phyloP scores from a whole-genome alignment of 2,888 invertebrate genomes.

The Drymonia ruficornis region DNA sequence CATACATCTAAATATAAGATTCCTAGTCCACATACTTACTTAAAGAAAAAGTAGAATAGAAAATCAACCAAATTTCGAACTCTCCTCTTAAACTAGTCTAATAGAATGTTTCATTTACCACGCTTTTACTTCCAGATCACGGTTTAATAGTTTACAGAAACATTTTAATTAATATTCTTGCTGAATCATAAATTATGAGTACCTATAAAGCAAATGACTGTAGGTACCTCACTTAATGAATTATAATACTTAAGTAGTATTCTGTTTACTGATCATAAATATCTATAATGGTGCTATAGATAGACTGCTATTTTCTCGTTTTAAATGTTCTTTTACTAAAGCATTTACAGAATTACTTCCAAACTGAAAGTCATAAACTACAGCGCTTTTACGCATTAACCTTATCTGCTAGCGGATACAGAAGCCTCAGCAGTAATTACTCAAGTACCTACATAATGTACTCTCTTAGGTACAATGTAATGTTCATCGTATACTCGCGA shows the following conservation, averaged over 20 bases:
- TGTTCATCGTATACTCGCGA: not conserved
- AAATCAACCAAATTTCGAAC: too few species aligned
- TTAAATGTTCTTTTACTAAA: not conserved
- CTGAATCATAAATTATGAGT: not conserved
- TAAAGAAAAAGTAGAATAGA: too few species aligned
- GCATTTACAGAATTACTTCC: slow-evolving; percentile 13
- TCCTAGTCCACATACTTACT: too few species aligned
- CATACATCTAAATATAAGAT: too few species aligned
- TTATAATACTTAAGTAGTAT: too few species aligned
- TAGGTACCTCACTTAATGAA: too few species aligned
- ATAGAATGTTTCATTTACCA: not conserved
- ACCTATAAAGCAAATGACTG: too few species aligned
- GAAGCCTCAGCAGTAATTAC: slow-evolving; percentile 37
- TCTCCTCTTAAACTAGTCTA: not conserved
- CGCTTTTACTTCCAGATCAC: not conserved
- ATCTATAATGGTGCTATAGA: too few species aligned
- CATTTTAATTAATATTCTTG: not conserved
- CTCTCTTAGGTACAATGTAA: not conserved
- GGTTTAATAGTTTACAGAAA: not conserved
- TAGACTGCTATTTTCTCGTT: too few species aligned
- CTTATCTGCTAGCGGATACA: slow-evolving; percentile 51
- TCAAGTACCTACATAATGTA: slow-evolving; percentile 18
- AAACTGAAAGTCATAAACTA: slow-evolving; percentile 21
- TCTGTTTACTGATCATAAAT: too few species aligned
- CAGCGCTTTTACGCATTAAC: slow-evolving; percentile 30